phyloP scores from a whole-genome alignment of 1,140 invertebrate species.

The Anastrepha obliqua region DNA sequence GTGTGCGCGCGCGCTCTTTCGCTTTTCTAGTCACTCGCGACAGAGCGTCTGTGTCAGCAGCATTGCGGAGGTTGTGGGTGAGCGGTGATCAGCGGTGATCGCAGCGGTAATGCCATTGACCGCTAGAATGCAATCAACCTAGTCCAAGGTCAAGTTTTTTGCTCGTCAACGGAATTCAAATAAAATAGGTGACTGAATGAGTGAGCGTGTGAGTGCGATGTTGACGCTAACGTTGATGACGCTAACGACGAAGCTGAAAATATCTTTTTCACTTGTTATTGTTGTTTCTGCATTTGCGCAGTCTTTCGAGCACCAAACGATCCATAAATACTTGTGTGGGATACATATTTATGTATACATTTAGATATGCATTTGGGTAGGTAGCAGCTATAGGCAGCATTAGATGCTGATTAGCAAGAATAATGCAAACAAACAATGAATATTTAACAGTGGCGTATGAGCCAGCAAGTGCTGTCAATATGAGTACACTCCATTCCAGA shows the following conservation, averaged over 20 bases:
- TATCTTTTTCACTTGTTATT: slow-evolving; percentile 18
- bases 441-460: not conserved
- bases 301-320: not conserved
- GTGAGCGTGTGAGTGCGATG: slow-evolving; percentile 12
- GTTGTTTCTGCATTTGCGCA: slow-evolving; percentile 17
- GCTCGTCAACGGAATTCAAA: slow-evolving; percentile 28
- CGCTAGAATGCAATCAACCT: slow-evolving; percentile 73
- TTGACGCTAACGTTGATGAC: slow-evolving; percentile 10
- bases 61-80: not conserved
- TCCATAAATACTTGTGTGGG: not conserved
- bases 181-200: slow-evolving; percentile 40
- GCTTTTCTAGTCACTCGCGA: not conserved
- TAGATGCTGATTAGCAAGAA: not conserved
- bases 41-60: not conserved
- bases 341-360: not conserved
- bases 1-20: not conserved
- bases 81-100: not conserved
- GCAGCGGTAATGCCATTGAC: slow-evolving; percentile 56
- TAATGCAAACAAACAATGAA: not conserved
- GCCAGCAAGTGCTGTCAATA: not conserved
- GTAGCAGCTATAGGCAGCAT: too few species aligned
- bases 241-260: slow-evolving; percentile 25
- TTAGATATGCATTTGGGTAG: not conserved
- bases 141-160: slow-evolving; percentile 69
- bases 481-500: not conserved